Percentiles rank a stretch among this genome's conserved stretches.
phyloP scores from a whole-genome alignment of 2,797 vertebrate species.

The Falco concolor region DNA sequence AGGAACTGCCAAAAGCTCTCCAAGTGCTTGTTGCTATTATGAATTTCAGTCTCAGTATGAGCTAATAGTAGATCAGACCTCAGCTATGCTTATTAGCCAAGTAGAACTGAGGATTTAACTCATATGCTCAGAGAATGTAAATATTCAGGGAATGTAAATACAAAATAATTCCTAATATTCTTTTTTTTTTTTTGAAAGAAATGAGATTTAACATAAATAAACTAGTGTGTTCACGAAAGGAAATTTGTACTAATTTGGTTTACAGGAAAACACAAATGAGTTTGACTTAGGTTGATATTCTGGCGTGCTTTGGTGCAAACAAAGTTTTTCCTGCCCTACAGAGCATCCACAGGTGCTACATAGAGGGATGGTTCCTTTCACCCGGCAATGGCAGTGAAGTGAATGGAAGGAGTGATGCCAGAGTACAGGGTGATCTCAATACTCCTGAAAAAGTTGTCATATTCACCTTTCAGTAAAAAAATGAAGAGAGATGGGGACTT shows the following conservation, averaged over 20 bases:
- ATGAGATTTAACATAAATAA: background rate
- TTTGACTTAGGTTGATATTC: background rate
- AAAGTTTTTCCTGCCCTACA: background rate
- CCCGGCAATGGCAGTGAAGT: background rate
- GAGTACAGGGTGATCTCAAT: background rate
- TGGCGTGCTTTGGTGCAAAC: background rate
- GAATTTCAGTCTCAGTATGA: background rate
- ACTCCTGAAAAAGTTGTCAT: background rate
- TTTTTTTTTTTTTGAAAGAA: background rate
- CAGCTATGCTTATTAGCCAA: background rate
- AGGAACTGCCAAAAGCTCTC: background rate
- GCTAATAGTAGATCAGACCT: background rate
- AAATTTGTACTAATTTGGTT: background rate
- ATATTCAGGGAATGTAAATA: background rate
- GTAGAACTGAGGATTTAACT: background rate
- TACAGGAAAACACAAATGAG: background rate
- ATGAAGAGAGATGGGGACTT: background rate
- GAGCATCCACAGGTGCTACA: accelerated
- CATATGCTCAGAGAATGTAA: background rate
- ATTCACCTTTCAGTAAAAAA: background rate
- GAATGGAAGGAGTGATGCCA: background rate
- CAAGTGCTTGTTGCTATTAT: background rate
- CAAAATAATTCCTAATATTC: background rate
- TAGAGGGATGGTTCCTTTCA: background rate
- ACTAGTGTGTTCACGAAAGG: background rate